phyloP scores from a whole-genome alignment of 2,888 invertebrate genomes.

The Ennomos quercinarius region DNA sequence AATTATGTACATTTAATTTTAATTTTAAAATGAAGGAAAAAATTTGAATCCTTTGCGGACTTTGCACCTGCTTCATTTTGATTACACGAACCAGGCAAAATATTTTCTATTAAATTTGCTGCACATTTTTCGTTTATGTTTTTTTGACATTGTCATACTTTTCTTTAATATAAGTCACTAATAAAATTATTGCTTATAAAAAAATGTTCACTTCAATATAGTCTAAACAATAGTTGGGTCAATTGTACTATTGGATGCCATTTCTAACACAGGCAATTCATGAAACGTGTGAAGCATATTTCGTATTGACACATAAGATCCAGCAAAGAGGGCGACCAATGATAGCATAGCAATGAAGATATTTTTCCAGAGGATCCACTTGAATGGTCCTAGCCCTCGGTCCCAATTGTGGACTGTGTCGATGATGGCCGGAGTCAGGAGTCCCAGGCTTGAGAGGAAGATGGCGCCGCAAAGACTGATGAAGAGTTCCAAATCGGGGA shows the following conservation, averaged over 20 bases:
- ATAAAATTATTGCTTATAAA: background rate
- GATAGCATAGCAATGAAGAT: slow-evolving; percentile 71
- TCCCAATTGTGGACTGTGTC: slow-evolving; percentile 90
- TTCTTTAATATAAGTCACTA: no score
- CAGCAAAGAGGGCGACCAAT: slow-evolving; percentile 70
- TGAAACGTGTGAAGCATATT: slow-evolving; percentile 66
- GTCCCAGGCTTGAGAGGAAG: slow-evolving; percentile 89
- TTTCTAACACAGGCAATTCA: slow-evolving; percentile 12
- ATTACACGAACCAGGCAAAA: no score
- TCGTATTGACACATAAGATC: slow-evolving; percentile 70
- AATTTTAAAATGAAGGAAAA: no score
- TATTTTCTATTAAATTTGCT: no score
- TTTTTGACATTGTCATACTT: no score
- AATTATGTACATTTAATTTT: no score
- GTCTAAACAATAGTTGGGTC: slow-evolving; percentile 22
- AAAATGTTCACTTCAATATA: background rate
- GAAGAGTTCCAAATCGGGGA: slow-evolving; percentile 93
- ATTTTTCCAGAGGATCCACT: slow-evolving; percentile 90
- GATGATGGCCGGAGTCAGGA: slow-evolving; percentile 90
- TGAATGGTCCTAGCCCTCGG: slow-evolving; percentile 86
- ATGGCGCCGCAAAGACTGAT: slow-evolving; percentile 95
- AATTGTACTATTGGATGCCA: slow-evolving; percentile 30
- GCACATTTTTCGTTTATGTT: no score
- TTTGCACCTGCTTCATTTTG: no score
- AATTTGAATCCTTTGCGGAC: no score